Evolutionary conservation across 2,888 invertebrate species (phyloP), one percentile per base, ranked within the genome.

Genomic region (Heliconius ethilla): DNA sequence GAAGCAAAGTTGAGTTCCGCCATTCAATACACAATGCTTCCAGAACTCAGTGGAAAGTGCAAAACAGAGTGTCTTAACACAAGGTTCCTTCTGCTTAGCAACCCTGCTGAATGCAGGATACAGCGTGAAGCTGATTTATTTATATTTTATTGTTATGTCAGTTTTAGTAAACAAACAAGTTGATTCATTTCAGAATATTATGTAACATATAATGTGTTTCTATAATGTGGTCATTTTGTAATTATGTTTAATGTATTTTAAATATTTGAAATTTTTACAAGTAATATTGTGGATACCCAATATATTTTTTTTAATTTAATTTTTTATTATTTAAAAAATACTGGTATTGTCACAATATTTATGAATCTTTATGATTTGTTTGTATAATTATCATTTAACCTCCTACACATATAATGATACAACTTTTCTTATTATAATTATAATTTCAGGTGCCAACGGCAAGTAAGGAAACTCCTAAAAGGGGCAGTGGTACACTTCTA

Each of bases 401-500:
- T 62, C 18, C 45, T 51, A 51, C 15, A 63, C 63, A 63, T 2
- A 13, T 11, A 67, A 25, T 29, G 29, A 27, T 6, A 29, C 29
- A 29, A 37, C 9, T 69, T 37, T 22, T 6, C 51, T 51, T 70
- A 55, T 22, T n/a, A 51, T 55, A 70, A 29, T 13, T 29, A 67
- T 65, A 69, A 18, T 45, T 81, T 92, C 90, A 94, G 94, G 90
- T 89, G 84, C 87, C 93, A 75, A 89, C 92, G 81, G 90, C 88
- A 80, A 93, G 89, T 84, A 94, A 93, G 85, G 94, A 95, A 83
- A 94, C 94, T 79, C 93, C 94, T 65, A 94, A 94, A 86, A 86
- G 93, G 80, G 93, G 92, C 70, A 85, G 84, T 81, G 89, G 92
- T 86, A 93, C 94, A 82, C 85, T 94, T 79, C 86, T 95, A 83